Conservation (phyloP, 2,113 vertebrate genomes). For the Saguinus imperator region DNA sequence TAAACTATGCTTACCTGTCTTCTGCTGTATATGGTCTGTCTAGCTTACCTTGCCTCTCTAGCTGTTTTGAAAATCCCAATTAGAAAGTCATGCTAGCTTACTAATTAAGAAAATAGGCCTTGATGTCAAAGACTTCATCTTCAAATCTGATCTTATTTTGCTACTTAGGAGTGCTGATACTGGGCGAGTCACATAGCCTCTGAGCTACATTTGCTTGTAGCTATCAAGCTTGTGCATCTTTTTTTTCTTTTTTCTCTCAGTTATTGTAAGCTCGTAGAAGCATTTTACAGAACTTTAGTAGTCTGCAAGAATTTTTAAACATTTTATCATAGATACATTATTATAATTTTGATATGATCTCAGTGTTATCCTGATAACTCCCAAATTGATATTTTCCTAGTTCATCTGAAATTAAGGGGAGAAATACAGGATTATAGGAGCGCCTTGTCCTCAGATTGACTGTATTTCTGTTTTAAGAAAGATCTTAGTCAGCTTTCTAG, state of each 20-base stretch:
- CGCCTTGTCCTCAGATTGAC: neutral
- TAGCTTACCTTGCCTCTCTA: neutral
- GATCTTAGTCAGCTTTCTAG: neutral
- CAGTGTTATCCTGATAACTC: neutral
- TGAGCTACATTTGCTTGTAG: neutral
- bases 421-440: neutral
- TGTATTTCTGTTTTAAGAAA: slow-evolving; percentile 17
- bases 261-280: neutral
- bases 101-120: neutral
- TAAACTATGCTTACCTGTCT: neutral
- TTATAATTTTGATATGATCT: neutral
- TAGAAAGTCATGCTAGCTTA: neutral
- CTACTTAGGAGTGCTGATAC: neutral
- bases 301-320: neutral
- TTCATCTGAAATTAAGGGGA: neutral
- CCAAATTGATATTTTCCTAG: slow-evolving; percentile 1
- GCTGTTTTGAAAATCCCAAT: neutral
- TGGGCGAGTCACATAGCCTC: neutral
- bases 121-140: neutral
- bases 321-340: neutral
- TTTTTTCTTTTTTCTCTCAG: neutral
- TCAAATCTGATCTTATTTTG: neutral
- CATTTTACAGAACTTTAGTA: neutral
- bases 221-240: neutral
- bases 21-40: neutral